Evolutionary conservation across 2,888 invertebrate species (phyloP).

Genomic region (Diarsia dahlii): DNA sequence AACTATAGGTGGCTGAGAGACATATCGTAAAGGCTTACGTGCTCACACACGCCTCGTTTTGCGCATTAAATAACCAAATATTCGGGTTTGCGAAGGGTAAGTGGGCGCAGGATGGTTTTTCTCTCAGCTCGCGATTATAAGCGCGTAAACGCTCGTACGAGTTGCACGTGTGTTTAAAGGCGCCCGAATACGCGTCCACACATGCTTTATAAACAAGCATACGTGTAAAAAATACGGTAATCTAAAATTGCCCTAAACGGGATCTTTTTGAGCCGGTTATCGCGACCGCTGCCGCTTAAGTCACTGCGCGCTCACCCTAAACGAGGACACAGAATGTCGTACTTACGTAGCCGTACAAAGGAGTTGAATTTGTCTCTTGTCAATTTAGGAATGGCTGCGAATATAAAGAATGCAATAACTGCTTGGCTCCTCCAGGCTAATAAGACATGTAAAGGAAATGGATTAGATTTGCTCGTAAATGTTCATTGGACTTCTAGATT

Average conservation of each 20-base stretch:
- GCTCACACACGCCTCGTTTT: too few species aligned
- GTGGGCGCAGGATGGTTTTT: too few species aligned
- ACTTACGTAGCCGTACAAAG: slow-evolving; percentile 41
- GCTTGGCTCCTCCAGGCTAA: slow-evolving; percentile 38
- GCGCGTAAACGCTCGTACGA: too few species aligned
- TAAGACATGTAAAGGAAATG: slow-evolving; percentile 45
- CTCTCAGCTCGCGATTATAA: too few species aligned
- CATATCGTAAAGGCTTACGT: too few species aligned
- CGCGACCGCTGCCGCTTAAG: background rate
- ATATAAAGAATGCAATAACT: slow-evolving; percentile 60
- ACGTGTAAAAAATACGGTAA: background rate
- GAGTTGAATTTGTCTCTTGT: slow-evolving; percentile 47
- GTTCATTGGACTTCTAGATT: slow-evolving; percentile 29
- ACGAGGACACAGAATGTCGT: slow-evolving; percentile 12
- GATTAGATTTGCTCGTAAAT: slow-evolving; percentile 38
- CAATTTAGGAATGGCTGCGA: slow-evolving; percentile 43
- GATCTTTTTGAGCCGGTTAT: background rate
- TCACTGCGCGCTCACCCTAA: background rate
- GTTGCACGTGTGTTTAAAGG: background rate
- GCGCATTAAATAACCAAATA: too few species aligned
- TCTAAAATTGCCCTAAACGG: background rate
- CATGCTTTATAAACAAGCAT: too few species aligned
- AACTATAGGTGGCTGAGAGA: too few species aligned
- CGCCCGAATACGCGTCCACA: too few species aligned
- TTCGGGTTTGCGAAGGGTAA: too few species aligned